phyloP scores from a whole-genome alignment of 1,140 invertebrate genomes.

The Drosophila subobscura region DNA sequence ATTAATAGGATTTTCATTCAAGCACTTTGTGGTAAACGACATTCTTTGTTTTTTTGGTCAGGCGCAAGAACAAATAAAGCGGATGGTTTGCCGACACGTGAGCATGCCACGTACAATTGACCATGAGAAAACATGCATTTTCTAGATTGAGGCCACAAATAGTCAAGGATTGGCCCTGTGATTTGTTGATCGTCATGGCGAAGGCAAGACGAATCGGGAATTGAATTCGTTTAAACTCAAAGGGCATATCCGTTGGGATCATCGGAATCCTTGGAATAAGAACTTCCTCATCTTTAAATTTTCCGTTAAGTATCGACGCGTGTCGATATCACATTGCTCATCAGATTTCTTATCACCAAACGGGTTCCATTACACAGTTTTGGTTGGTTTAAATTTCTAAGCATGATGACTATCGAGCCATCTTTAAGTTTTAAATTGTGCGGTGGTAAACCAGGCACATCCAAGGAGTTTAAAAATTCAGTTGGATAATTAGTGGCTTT shows the following conservation, averaged over 20 bases:
- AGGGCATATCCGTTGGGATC: slow-evolving; percentile 1
- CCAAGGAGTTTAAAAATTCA: too few relatives aligned
- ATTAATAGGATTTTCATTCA: too few relatives aligned
- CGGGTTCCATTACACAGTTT: neutral
- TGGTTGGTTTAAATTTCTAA: slow-evolving; percentile 1
- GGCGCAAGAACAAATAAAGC: too few relatives aligned
- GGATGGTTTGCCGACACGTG: too few relatives aligned
- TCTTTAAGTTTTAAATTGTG: too few relatives aligned
- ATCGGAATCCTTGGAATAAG: slow-evolving; percentile 2
- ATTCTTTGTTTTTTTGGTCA: too few relatives aligned
- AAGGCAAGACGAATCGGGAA: neutral
- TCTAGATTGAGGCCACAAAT: neutral
- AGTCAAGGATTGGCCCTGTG: neutral
- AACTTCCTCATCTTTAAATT: slow-evolving; percentile 2
- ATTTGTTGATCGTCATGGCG: neutral
- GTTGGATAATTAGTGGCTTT: too few relatives aligned
- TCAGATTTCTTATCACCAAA: neutral
- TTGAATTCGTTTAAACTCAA: neutral
- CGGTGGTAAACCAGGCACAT: too few relatives aligned
- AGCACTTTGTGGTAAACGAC: too few relatives aligned
- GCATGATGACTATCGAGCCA: too few relatives aligned
- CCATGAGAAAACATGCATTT: neutral
- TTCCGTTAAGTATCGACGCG: neutral
- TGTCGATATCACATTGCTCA: slow-evolving; percentile 3
- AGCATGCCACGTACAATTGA: too few relatives aligned